Conservation (phyloP, 1,140 invertebrate genomes). For the Popillia japonica region DNA sequence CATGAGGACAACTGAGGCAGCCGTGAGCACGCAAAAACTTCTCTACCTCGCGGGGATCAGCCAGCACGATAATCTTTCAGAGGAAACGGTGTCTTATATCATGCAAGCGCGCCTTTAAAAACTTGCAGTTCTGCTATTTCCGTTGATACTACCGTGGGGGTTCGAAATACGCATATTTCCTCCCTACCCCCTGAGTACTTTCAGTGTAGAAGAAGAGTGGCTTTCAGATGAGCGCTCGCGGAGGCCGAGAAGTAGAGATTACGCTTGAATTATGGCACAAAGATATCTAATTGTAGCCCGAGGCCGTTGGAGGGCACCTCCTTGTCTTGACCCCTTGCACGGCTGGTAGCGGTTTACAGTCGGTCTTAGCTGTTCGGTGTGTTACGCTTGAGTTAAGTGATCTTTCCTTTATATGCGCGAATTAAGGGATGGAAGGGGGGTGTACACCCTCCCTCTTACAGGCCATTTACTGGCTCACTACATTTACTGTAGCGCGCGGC, state of each 20-base stretch:
- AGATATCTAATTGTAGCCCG: conserved; percentile 61
- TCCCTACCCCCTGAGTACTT: background rate
- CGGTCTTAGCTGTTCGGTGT: conserved; percentile 39
- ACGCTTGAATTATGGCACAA: conserved; percentile 61
- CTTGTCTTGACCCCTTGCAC: conserved; percentile 54
- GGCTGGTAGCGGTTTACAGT: conserved; percentile 10
- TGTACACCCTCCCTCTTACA: conserved; percentile 51
- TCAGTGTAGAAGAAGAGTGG: conserved; percentile 39
- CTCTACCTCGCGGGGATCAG: conserved; percentile 20
- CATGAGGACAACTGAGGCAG: too few species aligned
- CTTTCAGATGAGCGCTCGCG: conserved; percentile 57
- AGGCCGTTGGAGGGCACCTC: conserved; percentile 51
- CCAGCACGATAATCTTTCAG: background rate
- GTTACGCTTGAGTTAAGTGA: conserved; percentile 9
- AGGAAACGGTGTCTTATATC: conserved; percentile 35
- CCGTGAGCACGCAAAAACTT: background rate
- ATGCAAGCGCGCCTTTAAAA: conserved; percentile 21
- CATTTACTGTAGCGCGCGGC: conserved; percentile 50
- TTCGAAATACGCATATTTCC: background rate
- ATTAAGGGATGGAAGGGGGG: background rate
- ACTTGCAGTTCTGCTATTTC: background rate
- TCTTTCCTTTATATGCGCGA: conserved; percentile 36
- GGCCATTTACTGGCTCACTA: conserved; percentile 60
- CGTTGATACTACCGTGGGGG: background rate
- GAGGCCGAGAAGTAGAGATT: conserved; percentile 57